Base-by-base conservation (phyloP, 2,113 vertebrate genomes). In the Nothobranchius furzeri region DNA sequence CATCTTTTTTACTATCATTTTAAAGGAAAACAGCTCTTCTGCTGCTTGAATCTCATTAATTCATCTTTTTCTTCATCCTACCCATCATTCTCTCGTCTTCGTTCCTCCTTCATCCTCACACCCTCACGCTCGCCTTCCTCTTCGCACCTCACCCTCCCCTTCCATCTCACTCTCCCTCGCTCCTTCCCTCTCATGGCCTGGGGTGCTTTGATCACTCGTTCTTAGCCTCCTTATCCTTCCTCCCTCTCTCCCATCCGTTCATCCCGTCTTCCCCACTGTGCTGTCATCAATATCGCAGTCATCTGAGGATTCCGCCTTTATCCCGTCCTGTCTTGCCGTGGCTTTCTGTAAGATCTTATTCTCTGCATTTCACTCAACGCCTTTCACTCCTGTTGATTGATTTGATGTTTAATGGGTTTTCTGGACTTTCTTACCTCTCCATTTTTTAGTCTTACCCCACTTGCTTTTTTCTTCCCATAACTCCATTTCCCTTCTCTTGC, bases 271-370 rank as follows among this genome's bases (percentile, higher is more conserved):
- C 76, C 87, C 81, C 60, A 81, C 85, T 83, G 82, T 76, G 86
- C 84, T 82, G 85, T 86, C 88, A 89, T 91, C 88, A 88, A 87
- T 89, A 91, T 88, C 80, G 14, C 77, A 85, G 86, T 78, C 88
- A 87, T 89, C 79, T 73, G 77, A 82, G 88, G 79, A 89, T 88
- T 84, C 75, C 81, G 68, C 67, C 76, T 86, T 86, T 85, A 85
- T 89, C 84, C 84, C 37, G 60, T 79, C 69, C 81, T 36, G 69
- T 82, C 79, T 87, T 14, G 7, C 76, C 77, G 65, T 69, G 78
- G 82, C 78, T 84, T 67, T 79, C 70, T 86, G 73, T 77, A 81
- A 88, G 73, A 86, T 86, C 83, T 83, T 47, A 64, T 70, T 65
- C 70, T 64, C 73, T 73, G 68, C 68, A 61, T 82, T 59, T 82